phyloP scores from a whole-genome alignment of 2,888 invertebrate genomes.

The Polydrusus pterygomalis region DNA sequence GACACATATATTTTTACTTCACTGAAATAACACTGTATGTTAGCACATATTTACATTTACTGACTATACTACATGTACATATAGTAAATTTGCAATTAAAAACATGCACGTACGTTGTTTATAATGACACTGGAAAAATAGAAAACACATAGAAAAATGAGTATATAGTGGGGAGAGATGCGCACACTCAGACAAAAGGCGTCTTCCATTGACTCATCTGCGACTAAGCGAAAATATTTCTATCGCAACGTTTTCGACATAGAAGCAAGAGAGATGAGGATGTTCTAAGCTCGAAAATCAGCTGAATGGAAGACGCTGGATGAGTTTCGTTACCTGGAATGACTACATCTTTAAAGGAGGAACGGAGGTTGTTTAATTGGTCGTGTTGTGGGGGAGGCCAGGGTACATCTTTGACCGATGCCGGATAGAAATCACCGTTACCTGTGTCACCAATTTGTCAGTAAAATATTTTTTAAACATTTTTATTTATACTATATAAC shows the following conservation, averaged over 20 bases:
- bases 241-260: too few relatives aligned
- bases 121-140: slow-evolving; percentile 29
- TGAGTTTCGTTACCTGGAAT: slow-evolving; percentile 65
- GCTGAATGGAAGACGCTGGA: neutral
- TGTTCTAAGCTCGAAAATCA: too few relatives aligned
- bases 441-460: slow-evolving; percentile 49
- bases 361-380: slow-evolving; percentile 60
- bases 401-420: slow-evolving; percentile 63
- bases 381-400: slow-evolving; percentile 67
- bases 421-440: slow-evolving; percentile 58
- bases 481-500: neutral
- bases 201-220: too few relatives aligned
- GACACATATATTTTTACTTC: slow-evolving; percentile 25
- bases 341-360: slow-evolving; percentile 68
- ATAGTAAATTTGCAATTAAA: slow-evolving; percentile 26
- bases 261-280: too few relatives aligned
- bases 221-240: too few relatives aligned
- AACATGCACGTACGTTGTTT: slow-evolving; percentile 31
- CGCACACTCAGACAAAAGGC: slow-evolving; percentile 58
- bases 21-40: slow-evolving; percentile 36
- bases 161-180: slow-evolving; percentile 55
- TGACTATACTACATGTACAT: slow-evolving; percentile 19
- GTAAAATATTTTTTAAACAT: slow-evolving; percentile 9
- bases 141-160: slow-evolving; percentile 11
- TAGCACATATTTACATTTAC: slow-evolving; percentile 41